A percentile compares a stretch with the other conserved stretches of the same genome.
Conservation (phyloP, 2,113 vertebrate species). For the Vidua chalybeata region DNA sequence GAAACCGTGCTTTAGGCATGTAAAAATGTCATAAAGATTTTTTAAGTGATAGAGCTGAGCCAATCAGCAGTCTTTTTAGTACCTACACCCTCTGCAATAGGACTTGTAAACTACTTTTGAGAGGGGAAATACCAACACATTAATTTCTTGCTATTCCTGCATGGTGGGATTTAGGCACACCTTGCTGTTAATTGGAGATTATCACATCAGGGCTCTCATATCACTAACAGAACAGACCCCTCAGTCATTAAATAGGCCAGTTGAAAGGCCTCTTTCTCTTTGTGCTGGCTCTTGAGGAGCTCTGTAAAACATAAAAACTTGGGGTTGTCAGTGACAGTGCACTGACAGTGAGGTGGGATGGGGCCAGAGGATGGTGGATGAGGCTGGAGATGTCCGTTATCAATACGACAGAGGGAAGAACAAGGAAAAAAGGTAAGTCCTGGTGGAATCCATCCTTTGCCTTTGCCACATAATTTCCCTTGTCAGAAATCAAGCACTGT, state of each 20-base stretch:
- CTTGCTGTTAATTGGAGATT: constrained; percentile 1
- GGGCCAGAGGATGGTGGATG: neutral
- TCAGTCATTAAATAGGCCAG: neutral
- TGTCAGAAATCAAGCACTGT: rapidly evolving
- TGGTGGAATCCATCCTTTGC: neutral
- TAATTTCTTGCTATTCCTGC: neutral
- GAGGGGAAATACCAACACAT: neutral
- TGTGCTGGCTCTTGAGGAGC: neutral
- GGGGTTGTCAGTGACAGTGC: neutral
- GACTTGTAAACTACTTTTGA: neutral
- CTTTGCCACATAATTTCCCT: neutral
- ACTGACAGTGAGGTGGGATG: too few species aligned
- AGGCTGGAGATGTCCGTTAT: rapidly evolving
- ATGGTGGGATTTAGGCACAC: neutral
- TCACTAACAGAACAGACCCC: neutral
- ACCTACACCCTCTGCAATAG: neutral
- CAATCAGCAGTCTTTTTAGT: neutral
- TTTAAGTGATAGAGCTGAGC: neutral
- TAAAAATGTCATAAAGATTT: neutral
- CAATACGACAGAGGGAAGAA: rapidly evolving
- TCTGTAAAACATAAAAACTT: neutral
- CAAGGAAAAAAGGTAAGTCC: neutral
- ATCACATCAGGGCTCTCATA: neutral
- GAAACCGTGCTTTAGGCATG: neutral
- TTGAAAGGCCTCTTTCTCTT: neutral